Evolutionary conservation across 2,113 vertebrate genomes (phyloP).

Genomic region (Chrysemys picta): DNA sequence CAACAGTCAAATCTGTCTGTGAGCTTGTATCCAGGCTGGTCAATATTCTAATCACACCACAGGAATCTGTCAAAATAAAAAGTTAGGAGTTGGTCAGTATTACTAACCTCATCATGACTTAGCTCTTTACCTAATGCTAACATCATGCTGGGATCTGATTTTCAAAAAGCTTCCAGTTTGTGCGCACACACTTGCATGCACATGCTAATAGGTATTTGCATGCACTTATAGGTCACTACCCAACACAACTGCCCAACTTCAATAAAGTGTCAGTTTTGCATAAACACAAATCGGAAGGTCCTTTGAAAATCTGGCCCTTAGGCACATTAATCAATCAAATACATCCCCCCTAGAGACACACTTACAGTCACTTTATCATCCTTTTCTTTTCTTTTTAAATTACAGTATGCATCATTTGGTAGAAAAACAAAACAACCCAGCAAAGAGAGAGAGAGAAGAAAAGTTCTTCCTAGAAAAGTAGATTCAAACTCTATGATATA

Average conservation of each 20-base stretch:
- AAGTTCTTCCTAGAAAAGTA: background rate
- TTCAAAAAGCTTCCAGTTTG: background rate
- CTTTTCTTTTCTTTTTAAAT: background rate
- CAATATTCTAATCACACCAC: background rate
- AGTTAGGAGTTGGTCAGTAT: background rate
- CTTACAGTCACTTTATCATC: background rate
- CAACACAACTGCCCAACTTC: background rate
- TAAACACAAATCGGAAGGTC: background rate
- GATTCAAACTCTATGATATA: background rate
- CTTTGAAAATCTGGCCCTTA: background rate
- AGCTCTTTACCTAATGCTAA: background rate
- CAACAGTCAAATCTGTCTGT: background rate
- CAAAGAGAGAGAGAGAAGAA: background rate
- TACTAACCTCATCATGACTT: accelerated
- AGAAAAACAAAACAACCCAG: background rate
- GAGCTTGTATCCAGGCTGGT: background rate
- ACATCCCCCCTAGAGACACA: background rate
- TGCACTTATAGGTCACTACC: background rate
- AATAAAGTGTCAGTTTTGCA: background rate
- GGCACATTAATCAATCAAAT: background rate
- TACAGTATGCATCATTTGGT: background rate
- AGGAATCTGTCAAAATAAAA: background rate
- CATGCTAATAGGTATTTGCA: background rate
- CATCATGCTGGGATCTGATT: background rate
- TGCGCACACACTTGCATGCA: background rate